phyloP scores from a whole-genome alignment of 2,797 vertebrate genomes.

The Anomalospiza imberbis region DNA sequence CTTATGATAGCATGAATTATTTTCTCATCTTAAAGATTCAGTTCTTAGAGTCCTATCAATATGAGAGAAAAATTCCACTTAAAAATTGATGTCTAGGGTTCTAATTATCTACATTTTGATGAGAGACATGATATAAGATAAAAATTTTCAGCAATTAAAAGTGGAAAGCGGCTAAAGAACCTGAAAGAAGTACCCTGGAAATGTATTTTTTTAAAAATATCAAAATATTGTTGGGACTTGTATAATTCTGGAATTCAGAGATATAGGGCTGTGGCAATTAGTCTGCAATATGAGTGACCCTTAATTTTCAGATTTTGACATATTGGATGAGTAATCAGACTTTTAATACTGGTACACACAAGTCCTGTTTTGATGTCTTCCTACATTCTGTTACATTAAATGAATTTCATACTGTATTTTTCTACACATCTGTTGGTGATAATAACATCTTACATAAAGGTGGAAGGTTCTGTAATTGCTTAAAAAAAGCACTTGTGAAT shows the following conservation, averaged over 20 bases:
- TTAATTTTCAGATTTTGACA: conserved; percentile 20
- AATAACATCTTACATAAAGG: not conserved
- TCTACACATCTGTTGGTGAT: not conserved
- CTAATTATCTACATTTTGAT: not conserved
- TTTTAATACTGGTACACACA: not conserved
- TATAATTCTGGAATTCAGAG: not conserved
- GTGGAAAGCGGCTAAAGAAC: not conserved
- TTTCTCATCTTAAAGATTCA: not conserved
- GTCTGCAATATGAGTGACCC: not conserved
- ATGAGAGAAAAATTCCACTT: not conserved
- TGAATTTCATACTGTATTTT: not conserved
- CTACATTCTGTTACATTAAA: not conserved
- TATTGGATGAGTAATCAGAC: not conserved
- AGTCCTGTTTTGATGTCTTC: not conserved
- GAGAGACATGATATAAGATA: not conserved
- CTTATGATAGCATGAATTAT: not conserved
- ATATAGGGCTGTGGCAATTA: not conserved
- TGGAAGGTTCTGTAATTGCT: not conserved
- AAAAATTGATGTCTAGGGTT: not conserved
- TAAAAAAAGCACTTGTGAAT: not conserved
- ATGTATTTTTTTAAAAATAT: not conserved
- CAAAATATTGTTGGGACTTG: not conserved
- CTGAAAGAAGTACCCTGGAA: not conserved
- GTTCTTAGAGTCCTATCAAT: not conserved
- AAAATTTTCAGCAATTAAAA: not conserved